Percentiles rank a stretch among this genome's conserved stretches.
Evolutionary conservation across 2,888 invertebrate genomes (phyloP).

Genomic region (Branchipolynoe longqiensis): DNA sequence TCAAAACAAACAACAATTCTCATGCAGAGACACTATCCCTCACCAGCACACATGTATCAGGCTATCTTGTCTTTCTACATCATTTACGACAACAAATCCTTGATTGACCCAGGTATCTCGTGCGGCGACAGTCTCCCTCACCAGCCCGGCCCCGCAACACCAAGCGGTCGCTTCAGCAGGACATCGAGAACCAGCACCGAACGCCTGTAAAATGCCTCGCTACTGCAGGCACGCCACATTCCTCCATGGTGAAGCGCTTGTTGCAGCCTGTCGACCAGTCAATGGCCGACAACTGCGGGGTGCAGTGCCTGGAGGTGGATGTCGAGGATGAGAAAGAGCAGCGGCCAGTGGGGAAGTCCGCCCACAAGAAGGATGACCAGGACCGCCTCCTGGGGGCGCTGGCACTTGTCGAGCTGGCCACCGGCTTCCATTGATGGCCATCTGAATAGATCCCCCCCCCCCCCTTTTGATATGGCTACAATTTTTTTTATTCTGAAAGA

Average conservation of each 20-base stretch:
- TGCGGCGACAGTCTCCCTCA: slow-evolving; percentile 40
- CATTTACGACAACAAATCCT: too few relatives aligned
- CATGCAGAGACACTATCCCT: too few relatives aligned
- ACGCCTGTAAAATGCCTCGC: slow-evolving; percentile 14
- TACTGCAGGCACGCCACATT: not conserved
- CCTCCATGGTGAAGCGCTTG: slow-evolving; percentile 21
- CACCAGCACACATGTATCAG: too few relatives aligned
- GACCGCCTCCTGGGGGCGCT: slow-evolving; percentile 63
- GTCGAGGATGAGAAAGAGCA: slow-evolving; percentile 6
- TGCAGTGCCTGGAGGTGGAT: not conserved
- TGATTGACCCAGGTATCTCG: slow-evolving; percentile 2
- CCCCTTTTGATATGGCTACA: too few relatives aligned
- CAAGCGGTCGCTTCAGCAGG: slow-evolving; percentile 64
- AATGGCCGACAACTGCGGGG: slow-evolving; percentile 34
- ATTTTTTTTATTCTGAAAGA: too few relatives aligned
- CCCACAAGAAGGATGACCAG: slow-evolving; percentile 31
- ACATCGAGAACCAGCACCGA: slow-evolving; percentile 61
- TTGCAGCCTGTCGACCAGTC: not conserved
- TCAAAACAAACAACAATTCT: too few relatives aligned
- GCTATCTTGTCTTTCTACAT: too few relatives aligned
- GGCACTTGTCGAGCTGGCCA: slow-evolving; percentile 64
- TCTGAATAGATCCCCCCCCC: too few relatives aligned
- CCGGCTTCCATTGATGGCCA: not conserved
- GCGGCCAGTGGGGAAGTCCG: too few relatives aligned
- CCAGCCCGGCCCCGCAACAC: slow-evolving; percentile 52